Base-by-base conservation (phyloP, 2,113 vertebrate genomes). In the Mola mola region DNA sequence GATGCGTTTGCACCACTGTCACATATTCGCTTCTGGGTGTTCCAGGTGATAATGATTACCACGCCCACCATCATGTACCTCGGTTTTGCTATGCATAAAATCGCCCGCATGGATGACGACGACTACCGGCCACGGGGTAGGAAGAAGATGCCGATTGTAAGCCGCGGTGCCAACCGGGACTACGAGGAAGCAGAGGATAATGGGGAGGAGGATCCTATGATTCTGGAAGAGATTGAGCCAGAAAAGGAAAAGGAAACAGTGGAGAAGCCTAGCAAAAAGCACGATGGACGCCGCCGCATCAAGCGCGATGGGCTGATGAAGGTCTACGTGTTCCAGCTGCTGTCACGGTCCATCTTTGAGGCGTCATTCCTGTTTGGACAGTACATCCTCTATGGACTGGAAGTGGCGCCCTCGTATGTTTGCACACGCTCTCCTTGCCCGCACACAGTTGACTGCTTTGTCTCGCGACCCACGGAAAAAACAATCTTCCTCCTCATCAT, bases 21-120 rank as follows among this genome's bases (percentile, higher is more conserved):
- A 6, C 95, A 97, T 0, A 92, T 96, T 26, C 92, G 95, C 19
- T 97, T 96, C 84, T 97, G 95, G 95, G 88, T 96, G 55, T 97
- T 97, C 70, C 95, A 97, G 85, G 94, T 96, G 68, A 97, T 97
- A 42, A 75, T 94, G 87, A 94, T 97, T 75, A 93, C 94, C 1
- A 94, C 91, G 0, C 95, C 95, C 0, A 96, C 95, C 0, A 87
- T 97, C 68, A 90, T 97, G 78, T 97, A 97, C 85, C 89, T 97
- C 34, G 95, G 94, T 55, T 97, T 95, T 0, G 95, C 95, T 26
- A 93, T 97, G 92, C 95, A 97, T 68, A 94, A 92, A 65, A 95
- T 97, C 0, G 92, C 94, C 5, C 93, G 93, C 37, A 90, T 90
- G 87, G 90, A 89, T 1, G 92, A 94, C 0, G 79, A 84, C 0